phyloP scores from a whole-genome alignment of 37 sponge, comb jelly and placozoan genomes.

The Chondrosia reniformis region DNA sequence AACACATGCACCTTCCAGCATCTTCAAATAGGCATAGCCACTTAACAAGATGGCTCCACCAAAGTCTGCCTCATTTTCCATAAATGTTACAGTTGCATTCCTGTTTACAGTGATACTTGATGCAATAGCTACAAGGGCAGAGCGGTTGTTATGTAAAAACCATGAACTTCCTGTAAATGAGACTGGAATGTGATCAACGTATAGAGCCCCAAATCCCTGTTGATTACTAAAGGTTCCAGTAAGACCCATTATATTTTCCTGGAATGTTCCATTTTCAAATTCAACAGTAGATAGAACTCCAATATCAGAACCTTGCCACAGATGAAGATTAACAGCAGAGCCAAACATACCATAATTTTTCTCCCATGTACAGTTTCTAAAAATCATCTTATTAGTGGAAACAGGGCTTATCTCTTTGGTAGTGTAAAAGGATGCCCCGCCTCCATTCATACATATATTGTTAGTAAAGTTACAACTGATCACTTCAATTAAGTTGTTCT shows the following conservation, averaged over 20 bases:
- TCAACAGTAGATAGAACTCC: conserved; percentile 4
- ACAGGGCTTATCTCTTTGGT: background rate
- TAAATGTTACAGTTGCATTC: background rate
- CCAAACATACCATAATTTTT: conserved; percentile 31
- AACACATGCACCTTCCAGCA: background rate
- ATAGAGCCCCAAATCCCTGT: conserved; percentile 30
- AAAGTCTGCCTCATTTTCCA: conserved; percentile 19
- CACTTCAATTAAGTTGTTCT: background rate
- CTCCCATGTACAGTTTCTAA: conserved; percentile 15
- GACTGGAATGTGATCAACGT: conserved; percentile 26
- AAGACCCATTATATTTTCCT: no score
- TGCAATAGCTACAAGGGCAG: conserved; percentile 39
- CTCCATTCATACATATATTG: conserved; percentile 30
- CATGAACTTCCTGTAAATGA: conserved; percentile 8
- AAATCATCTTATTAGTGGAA: conserved; percentile 22
- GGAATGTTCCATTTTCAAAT: conserved; percentile 20
- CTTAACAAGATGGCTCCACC: conserved; percentile 46
- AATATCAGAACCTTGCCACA: background rate
- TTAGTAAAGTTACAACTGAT: background rate
- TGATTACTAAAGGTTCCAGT: background rate
- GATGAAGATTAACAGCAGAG: conserved; percentile 23
- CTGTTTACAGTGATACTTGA: conserved; percentile 18
- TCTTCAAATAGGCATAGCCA: conserved; percentile 34
- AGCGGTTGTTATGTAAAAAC: conserved; percentile 41
- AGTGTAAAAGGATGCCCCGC: conserved; percentile 30